phyloP scores from a whole-genome alignment of 2,888 invertebrate genomes.

The Amblyjoppa proteus region DNA sequence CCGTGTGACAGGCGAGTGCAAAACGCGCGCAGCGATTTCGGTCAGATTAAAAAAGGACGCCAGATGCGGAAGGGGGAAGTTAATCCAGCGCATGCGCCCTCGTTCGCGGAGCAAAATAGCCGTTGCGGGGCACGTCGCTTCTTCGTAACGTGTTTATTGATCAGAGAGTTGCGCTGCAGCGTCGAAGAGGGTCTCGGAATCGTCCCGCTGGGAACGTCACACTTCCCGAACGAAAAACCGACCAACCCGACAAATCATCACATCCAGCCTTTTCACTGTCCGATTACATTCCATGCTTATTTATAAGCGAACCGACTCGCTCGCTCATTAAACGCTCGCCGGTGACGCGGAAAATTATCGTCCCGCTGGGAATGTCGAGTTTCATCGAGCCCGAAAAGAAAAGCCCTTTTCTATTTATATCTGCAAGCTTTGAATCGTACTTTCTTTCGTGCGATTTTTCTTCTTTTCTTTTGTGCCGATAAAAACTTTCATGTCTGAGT shows the following conservation, averaged over 20 bases:
- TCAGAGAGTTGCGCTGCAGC: slow-evolving; percentile 39
- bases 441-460: too few relatives aligned
- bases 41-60: slow-evolving; percentile 15
- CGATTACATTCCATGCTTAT: slow-evolving; percentile 1
- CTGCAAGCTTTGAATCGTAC: neutral
- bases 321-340: slow-evolving; percentile 12
- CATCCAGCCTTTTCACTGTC: slow-evolving; percentile 1
- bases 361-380: neutral
- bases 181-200: neutral
- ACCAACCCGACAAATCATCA: neutral
- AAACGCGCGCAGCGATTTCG: neutral
- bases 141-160: slow-evolving; percentile 66
- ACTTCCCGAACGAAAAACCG: neutral
- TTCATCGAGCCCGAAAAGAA: neutral
- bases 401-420: too few relatives aligned
- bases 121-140: slow-evolving; percentile 67
- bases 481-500: too few relatives aligned
- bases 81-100: slow-evolving; percentile 74
- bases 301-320: slow-evolving; percentile 26
- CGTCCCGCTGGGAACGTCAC: slow-evolving; percentile 23
- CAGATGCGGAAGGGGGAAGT: slow-evolving; percentile 49
- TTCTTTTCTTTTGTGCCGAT: too few relatives aligned
- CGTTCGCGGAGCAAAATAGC: slow-evolving; percentile 69
- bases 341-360: neutral
- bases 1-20: neutral